These are phyloP conservation scores for Motacilla tschutschensis DNA, from an alignment of 2,113 vertebrate genomes.

Conservation along the genomic window DNA sequence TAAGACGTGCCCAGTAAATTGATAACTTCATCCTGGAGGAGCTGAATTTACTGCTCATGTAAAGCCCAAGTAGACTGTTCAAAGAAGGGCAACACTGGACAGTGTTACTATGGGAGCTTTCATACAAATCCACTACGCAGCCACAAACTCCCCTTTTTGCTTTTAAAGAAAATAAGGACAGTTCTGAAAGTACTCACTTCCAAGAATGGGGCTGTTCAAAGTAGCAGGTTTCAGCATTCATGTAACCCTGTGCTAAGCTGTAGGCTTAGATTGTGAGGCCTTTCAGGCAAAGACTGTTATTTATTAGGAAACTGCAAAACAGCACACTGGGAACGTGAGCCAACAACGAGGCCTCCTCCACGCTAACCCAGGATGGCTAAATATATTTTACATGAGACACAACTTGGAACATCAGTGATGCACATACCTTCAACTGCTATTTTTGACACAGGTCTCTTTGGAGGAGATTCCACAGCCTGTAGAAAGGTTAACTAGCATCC, in stretches of 20 bases:
- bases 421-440: background rate
- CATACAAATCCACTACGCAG: background rate
- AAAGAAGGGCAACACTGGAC: background rate
- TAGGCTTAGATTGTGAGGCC: background rate
- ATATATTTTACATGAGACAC: background rate
- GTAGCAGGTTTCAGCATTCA: background rate
- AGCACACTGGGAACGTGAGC: background rate
- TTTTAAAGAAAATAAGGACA: background rate
- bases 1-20: background rate
- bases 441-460: background rate
- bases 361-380: background rate
- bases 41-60: background rate
- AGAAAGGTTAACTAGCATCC: background rate
- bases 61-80: background rate
- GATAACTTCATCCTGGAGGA: background rate
- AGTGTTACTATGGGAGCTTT: background rate
- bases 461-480: background rate
- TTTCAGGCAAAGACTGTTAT: background rate
- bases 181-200: background rate
- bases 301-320: background rate
- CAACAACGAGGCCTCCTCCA: background rate
- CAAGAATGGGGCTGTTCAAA: background rate
- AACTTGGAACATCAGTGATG: background rate
- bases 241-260: background rate
- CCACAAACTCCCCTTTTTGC: background rate